A percentile compares a stretch with the other conserved stretches of the same genome.
Conservation (phyloP, 2,113 vertebrate species). For the Abramis brama region DNA sequence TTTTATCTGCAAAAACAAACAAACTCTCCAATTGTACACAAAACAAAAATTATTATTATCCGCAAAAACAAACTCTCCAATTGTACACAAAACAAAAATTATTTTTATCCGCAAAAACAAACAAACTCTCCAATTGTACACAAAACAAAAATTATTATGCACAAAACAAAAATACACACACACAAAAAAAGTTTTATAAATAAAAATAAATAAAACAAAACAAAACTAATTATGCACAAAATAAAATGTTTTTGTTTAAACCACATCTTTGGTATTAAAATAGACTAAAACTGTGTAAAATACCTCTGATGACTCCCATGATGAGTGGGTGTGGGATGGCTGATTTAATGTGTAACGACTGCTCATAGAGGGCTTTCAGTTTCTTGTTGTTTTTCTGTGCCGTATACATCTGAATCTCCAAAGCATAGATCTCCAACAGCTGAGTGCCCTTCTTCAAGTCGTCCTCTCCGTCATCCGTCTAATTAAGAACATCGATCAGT, state of each 20-base stretch:
- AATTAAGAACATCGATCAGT: slow-evolving; percentile 30
- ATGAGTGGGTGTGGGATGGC: slow-evolving; percentile 98
- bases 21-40: neutral
- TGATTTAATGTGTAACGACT: slow-evolving; percentile 99
- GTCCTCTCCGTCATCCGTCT: slow-evolving; percentile 99
- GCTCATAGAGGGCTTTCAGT: slow-evolving; percentile 97
- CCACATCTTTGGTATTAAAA: neutral
- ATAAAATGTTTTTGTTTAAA: neutral
- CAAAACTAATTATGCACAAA: neutral
- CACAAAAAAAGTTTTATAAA: no score
- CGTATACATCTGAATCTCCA: slow-evolving; percentile 99
- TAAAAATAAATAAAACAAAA: neutral
- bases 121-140: neutral
- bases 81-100: neutral
- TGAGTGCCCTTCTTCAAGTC: slow-evolving; percentile 99
- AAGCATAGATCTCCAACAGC: slow-evolving; percentile 96
- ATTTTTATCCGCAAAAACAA: neutral
- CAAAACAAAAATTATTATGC: neutral
- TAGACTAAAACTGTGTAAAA: slow-evolving; percentile 18
- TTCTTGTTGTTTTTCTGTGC: slow-evolving; percentile 99
- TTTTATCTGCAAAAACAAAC: neutral
- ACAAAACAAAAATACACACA: neutral
- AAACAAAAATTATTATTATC: no score
- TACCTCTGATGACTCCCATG: slow-evolving; percentile 99
- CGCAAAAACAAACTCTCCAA: neutral